Evolutionary conservation across 2,113 vertebrate genomes (phyloP), one percentile per base, ranked within the genome.

Genomic region (Tretioscincus oriximinensis): DNA sequence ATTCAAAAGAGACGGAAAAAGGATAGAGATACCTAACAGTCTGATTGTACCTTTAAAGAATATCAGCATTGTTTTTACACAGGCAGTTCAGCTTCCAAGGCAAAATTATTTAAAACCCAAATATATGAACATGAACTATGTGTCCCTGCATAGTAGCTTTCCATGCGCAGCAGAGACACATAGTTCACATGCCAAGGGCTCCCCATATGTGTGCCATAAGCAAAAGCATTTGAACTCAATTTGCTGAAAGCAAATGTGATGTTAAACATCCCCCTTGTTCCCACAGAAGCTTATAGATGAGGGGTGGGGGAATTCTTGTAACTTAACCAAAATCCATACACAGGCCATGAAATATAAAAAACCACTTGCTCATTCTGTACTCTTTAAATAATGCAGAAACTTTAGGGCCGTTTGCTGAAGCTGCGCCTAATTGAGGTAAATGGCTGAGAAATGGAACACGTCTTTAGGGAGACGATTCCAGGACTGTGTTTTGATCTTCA

Each of bases 361-460:
- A 63, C 83, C 77, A n/a, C 49, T 2, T 12, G 45, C 82, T 83
- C 0, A 35, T 69, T 31, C 82, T 73, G 64, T 20, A 1, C 72
- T 81, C 80, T 83, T 81, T 85, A n/a, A 89, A 91, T 92, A 88
- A 87, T 64, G 66, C 86, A 86, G 26, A 81, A 10, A 76, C 82
- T 81, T 9, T 6, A 84, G 77, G 7, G 63, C 65, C 0, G 0
- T 64, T 88, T 21, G 0, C 3, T 0, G 85, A 80, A 81, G 82
- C 89, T 70, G 80, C 0, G n/a, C 85, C 45, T 90, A 87, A 90
- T 87, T 9, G 31, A 0, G 1, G 64, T 68, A 87, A 91, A 88
- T 28, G 87, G 89, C 80, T 87, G 85, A 89, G 89, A 90, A 90
- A 87, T 78, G 78, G 88, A 88, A 90, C 61, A 6, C 1, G 85